These are phyloP conservation scores for Dinomys branickii DNA, from an alignment of 2,113 vertebrate genomes.

Conservation along the genomic window DNA sequence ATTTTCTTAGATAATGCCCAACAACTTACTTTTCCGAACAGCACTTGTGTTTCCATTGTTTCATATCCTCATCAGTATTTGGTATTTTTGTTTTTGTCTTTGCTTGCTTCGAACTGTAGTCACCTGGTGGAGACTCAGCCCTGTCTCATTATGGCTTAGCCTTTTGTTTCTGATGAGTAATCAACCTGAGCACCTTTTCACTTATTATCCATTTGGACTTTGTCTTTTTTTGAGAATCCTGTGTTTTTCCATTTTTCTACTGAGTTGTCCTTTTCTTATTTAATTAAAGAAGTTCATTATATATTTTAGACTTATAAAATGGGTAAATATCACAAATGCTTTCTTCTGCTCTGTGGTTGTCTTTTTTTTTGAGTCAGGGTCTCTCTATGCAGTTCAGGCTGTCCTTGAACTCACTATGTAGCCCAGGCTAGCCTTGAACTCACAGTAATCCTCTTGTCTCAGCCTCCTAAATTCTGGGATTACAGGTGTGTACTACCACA, in stretches of 20 bases:
- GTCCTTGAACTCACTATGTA: neutral
- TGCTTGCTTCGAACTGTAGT: neutral
- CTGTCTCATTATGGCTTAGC: neutral
- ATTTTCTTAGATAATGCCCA: neutral
- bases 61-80: neutral
- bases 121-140: neutral
- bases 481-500: neutral
- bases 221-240: neutral
- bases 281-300: neutral
- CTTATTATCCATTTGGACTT: neutral
- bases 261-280: neutral
- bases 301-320: neutral
- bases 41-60: neutral
- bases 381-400: neutral
- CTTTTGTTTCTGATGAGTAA: neutral
- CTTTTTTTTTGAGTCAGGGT: conserved; percentile 11
- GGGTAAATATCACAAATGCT: neutral
- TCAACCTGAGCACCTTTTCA: neutral
- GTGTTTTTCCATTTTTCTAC: neutral
- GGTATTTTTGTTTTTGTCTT: neutral
- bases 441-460: neutral
- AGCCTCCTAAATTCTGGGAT: neutral
- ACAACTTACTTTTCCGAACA: neutral
- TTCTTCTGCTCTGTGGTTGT: neutral
- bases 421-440: neutral